Base-by-base conservation (phyloP, 2,888 invertebrate genomes). In the Drosophila fungiperda region DNA sequence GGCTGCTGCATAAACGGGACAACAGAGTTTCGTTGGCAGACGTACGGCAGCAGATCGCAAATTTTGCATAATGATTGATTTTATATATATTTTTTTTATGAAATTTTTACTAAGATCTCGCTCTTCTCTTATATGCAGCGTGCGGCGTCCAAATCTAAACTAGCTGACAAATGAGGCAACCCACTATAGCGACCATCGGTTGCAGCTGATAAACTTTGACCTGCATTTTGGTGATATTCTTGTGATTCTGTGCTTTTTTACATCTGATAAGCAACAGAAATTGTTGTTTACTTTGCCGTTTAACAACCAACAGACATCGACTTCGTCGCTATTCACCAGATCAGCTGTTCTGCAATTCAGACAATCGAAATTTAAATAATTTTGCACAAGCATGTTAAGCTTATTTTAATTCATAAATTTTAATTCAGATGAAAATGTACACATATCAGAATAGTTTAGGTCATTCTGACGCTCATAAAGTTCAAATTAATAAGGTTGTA, bases 201-300 rank as follows among this genome's bases (percentile, higher is more conserved):
- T 45, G 55, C 9, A 11, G 17, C 38, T 59, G 80, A 80, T 80
- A 80, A 49, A 71, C 80, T 73, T 26, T 79, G 67, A 80, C 79
- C 80, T 82, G 67, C 62, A 66, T 73, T 80, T 68, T 42, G 52
- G 33, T 58, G 38, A 12, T 26, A n/a, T 50, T 49, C 26, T 20
- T 20, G 8, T 23, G 50, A n/a, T 61, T 50, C 50, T 54, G 26
- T 29, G 40, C n/a, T 40, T 40, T n/a, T 6, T 40, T 42, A 42
- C 20, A 40, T 23, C 35, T 77, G 78, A 64, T 69, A 74, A 79
- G 81, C 64, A 35, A 36, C 48, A 42, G 9, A 63, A 69, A 48
- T 35, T 23, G 36, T 52, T 68, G 65, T 67, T 78, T 71, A 79
- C 78, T 73, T 45, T 49, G 38, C 35, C 35, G 23, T 23, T 45